Percentiles rank a stretch among this genome's conserved stretches.
These are phyloP conservation scores for Pseudomyrmex gracilis DNA, from an alignment of 1,140 invertebrate genomes.

Conservation along the genomic window DNA sequence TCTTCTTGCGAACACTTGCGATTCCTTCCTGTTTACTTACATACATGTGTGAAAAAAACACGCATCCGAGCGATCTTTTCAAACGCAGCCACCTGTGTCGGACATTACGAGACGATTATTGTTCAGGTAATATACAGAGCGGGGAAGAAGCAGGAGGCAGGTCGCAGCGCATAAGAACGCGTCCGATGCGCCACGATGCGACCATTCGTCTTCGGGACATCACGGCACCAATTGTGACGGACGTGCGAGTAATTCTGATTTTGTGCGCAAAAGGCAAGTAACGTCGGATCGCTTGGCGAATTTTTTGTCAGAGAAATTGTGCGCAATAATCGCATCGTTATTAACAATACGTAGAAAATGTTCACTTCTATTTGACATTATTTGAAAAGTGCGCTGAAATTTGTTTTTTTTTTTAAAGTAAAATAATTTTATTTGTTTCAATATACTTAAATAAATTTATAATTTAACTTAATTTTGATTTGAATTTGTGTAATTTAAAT, in stretches of 20 bases:
- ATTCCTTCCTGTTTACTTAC: background rate
- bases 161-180: conserved; percentile 39
- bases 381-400: no score
- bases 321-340: no score
- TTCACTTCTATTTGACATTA: no score
- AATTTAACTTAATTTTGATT: background rate
- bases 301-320: background rate
- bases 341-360: background rate
- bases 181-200: background rate
- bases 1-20: background rate
- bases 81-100: conserved; percentile 51
- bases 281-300: background rate
- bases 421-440: background rate
- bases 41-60: background rate
- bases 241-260: background rate
- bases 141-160: background rate
- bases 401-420: background rate
- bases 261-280: conserved; percentile 20
- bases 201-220: background rate
- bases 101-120: conserved; percentile 63
- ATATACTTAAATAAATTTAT: background rate
- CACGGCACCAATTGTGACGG: background rate
- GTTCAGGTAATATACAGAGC: conserved; percentile 32
- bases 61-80: conserved; percentile 57
- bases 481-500: background rate